Evolutionary conservation across 2,888 invertebrate genomes (phyloP).

Genomic region (Fabriciana adippe): DNA sequence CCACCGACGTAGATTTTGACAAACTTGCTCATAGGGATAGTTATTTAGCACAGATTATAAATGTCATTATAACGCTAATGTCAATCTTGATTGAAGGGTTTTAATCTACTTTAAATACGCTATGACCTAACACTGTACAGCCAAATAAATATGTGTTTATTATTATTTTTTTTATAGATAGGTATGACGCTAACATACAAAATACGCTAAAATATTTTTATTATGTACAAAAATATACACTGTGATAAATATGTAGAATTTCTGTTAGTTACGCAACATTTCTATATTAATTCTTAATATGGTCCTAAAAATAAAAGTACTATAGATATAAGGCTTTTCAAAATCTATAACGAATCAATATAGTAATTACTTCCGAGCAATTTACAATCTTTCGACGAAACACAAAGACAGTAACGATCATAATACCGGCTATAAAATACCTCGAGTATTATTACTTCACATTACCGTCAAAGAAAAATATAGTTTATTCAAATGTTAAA

Average conservation of each 20-base stretch:
- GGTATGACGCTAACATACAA: too few species aligned
- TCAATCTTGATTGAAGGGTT: neutral
- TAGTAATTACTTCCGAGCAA: conserved; percentile 22
- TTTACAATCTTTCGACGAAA: conserved; percentile 8
- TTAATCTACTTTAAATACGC: neutral
- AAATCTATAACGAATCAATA: conserved; percentile 16
- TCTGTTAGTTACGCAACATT: neutral
- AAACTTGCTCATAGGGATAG: conserved; percentile 25
- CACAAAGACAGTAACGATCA: conserved; percentile 2
- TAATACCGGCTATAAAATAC: conserved; percentile 10
- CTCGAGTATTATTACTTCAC: neutral
- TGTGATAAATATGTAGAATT: neutral
- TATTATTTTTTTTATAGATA: neutral
- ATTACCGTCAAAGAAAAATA: conserved; percentile 15
- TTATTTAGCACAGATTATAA: conserved; percentile 11
- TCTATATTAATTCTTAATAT: neutral
- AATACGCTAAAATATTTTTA: neutral
- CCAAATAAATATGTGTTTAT: neutral
- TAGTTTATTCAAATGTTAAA: conserved; percentile 1
- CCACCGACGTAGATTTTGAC: conserved; percentile 40
- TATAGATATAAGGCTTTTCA: conserved; percentile 1
- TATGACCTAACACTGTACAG: neutral
- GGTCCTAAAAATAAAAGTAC: neutral
- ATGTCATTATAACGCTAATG: conserved; percentile 3
- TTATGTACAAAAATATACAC: neutral